phyloP scores from a whole-genome alignment of 2,797 vertebrate species.

The Dermochelys coriacea region DNA sequence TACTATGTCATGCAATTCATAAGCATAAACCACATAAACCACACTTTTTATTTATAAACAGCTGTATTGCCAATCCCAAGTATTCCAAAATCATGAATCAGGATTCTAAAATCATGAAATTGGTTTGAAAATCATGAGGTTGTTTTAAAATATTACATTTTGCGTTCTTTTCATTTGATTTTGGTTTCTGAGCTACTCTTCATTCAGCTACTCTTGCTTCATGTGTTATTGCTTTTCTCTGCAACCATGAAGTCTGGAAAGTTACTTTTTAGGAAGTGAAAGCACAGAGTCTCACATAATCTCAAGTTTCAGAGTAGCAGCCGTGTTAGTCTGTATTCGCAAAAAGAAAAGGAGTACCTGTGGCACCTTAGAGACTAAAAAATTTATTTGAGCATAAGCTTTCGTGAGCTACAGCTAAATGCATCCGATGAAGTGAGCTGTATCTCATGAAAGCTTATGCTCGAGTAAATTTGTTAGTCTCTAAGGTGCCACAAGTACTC shows the following conservation, averaged over 20 bases:
- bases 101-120: background rate
- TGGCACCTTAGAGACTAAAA: too few species aligned
- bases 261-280: background rate
- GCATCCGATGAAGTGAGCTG: too few species aligned
- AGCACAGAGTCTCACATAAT: background rate
- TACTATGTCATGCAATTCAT: background rate
- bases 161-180: background rate
- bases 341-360: too few species aligned
- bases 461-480: too few species aligned
- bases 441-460: too few species aligned
- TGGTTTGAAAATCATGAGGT: background rate
- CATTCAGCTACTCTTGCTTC: background rate
- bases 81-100: background rate
- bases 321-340: too few species aligned
- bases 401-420: too few species aligned
- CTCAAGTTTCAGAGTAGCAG: too few species aligned
- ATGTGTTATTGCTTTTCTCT: slow-evolving; percentile 6
- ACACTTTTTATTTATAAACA: background rate
- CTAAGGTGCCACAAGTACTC: too few species aligned
- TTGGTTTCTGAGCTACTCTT: background rate
- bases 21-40: background rate
- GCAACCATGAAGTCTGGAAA: background rate
- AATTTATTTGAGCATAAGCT: too few species aligned
- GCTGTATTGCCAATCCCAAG: background rate
- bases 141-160: background rate